Percentiles rank a stretch among this genome's conserved stretches.
These are phyloP conservation scores for Scyliorhinus canicula DNA, from an alignment of 2,797 vertebrate species.

Conservation along the genomic window DNA sequence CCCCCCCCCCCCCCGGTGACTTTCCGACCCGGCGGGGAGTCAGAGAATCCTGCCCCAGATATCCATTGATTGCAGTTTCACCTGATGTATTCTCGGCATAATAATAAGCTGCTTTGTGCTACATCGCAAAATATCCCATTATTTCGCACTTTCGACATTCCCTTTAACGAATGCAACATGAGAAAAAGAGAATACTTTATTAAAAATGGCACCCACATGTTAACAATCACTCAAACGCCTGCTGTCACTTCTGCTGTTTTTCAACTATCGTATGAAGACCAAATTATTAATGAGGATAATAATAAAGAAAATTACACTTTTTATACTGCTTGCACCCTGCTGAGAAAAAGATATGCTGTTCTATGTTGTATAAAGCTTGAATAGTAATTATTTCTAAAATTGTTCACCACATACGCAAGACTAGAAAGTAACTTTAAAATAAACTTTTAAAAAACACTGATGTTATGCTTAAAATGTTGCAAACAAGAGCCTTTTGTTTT, in stretches of 20 bases:
- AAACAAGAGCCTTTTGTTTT: neutral
- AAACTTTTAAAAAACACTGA: neutral
- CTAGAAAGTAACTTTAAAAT: neutral
- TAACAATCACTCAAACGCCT: neutral
- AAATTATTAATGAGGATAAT: conserved; percentile 13
- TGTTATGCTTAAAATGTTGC: neutral
- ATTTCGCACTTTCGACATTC: neutral
- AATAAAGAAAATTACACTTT: conserved; percentile 22
- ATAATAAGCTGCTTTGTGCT: neutral
- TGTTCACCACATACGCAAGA: neutral
- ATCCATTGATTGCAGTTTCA: neutral
- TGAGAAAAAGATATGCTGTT: conserved; percentile 12
- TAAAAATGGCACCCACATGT: neutral
- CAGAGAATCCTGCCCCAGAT: no score
- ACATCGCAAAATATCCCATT: neutral
- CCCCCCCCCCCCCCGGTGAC: no score
- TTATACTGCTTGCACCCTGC: neutral
- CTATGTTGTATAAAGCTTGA: neutral
- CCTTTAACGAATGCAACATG: neutral
- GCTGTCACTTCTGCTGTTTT: conserved; percentile 4
- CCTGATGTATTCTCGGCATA: neutral
- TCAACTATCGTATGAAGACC: neutral
- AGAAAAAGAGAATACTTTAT: neutral
- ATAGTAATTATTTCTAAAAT: conserved; percentile 26
- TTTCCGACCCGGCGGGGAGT: no score